Percentiles rank a stretch among this genome's conserved stretches.
These are phyloP conservation scores for Atta texana DNA, from an alignment of 1,140 invertebrate species.

Conservation along the genomic window DNA sequence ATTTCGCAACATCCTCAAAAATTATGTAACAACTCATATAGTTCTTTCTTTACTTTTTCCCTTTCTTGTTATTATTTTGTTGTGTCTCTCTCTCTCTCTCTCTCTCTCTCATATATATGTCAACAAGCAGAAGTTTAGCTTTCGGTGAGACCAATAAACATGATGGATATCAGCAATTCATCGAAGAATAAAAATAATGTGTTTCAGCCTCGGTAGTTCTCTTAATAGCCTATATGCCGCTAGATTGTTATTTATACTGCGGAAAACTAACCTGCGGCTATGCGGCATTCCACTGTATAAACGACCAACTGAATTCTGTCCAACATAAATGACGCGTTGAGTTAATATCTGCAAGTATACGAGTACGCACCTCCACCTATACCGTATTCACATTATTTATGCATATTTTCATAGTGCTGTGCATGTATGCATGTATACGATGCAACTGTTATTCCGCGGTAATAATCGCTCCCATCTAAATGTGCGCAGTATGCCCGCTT, in stretches of 20 bases:
- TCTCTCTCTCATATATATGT: neutral
- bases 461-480: slow-evolving; percentile 37
- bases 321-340: slow-evolving; percentile 48
- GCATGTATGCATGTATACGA: too few species aligned
- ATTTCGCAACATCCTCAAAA: neutral
- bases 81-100: neutral
- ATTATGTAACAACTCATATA: neutral
- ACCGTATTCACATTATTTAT: slow-evolving; percentile 39
- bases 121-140: neutral
- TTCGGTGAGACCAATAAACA: neutral
- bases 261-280: slow-evolving; percentile 43
- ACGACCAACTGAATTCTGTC: slow-evolving; percentile 29
- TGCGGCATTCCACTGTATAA: slow-evolving; percentile 48
- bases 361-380: neutral
- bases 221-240: slow-evolving; percentile 14
- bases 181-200: slow-evolving; percentile 22
- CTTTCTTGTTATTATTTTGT: neutral
- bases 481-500: slow-evolving; percentile 1
- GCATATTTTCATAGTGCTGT: slow-evolving; percentile 25
- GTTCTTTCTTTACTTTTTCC: neutral
- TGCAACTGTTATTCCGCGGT: neutral
- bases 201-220: neutral
- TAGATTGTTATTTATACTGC: slow-evolving; percentile 55
- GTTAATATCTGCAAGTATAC: slow-evolving; percentile 46
- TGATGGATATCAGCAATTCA: neutral